Conservation (phyloP, 2,113 vertebrate species). For the Ailuropoda melanoleuca region DNA sequence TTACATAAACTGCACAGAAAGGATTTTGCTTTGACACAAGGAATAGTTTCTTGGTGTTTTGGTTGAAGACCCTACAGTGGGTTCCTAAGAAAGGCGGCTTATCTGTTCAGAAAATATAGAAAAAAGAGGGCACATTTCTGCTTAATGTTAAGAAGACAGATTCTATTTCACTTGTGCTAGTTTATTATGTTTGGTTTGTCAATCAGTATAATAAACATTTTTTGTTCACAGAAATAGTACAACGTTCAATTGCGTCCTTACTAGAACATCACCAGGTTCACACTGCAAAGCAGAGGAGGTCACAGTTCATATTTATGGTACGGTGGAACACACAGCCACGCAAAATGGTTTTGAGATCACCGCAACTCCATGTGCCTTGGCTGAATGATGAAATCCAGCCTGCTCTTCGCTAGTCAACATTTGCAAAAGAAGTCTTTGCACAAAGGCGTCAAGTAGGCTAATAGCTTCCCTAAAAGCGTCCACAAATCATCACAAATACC, state of each 20-base stretch:
- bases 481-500: background rate
- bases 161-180: background rate
- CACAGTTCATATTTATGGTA: fast-evolving
- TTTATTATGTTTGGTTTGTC: background rate
- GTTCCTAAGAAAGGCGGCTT: background rate
- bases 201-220: background rate
- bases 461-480: background rate
- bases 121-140: background rate
- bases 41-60: background rate
- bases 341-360: background rate
- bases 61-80: background rate
- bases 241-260: background rate
- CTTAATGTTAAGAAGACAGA: background rate
- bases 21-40: background rate
- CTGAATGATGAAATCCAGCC: background rate
- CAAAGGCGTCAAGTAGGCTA: background rate
- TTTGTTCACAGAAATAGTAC: background rate
- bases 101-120: background rate
- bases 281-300: background rate
- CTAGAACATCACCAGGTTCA: background rate
- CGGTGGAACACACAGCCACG: background rate
- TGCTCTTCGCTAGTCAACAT: background rate
- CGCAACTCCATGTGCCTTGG: background rate
- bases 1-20: background rate
- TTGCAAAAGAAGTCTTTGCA: background rate